A percentile compares a stretch with the other conserved stretches of the same genome.
Evolutionary conservation across 2,113 vertebrate genomes (phyloP).

Genomic region (Rallus limicola): DNA sequence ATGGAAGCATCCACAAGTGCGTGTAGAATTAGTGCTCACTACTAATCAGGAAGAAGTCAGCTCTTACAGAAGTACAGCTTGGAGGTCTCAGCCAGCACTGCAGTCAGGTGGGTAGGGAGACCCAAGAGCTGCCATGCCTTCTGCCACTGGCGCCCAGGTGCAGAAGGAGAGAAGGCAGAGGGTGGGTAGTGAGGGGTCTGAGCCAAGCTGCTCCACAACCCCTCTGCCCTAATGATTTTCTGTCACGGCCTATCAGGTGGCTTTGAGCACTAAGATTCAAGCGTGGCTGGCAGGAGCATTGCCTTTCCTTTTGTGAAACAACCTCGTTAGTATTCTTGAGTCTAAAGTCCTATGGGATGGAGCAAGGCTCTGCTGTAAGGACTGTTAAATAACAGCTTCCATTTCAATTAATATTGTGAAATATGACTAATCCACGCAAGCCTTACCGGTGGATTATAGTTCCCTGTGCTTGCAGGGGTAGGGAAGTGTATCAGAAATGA

Average conservation of each 20-base stretch:
- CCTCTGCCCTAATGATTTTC: neutral
- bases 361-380: neutral
- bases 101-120: neutral
- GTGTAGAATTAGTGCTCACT: neutral
- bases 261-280: neutral
- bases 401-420: neutral
- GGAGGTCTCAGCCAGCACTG: neutral
- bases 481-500: neutral
- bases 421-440: neutral
- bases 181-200: neutral
- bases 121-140: neutral
- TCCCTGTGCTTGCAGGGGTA: neutral
- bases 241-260: neutral
- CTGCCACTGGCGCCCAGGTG: neutral
- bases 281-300: neutral
- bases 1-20: neutral
- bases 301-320: neutral
- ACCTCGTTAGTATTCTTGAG: accelerated
- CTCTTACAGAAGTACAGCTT: neutral
- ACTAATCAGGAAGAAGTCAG: neutral
- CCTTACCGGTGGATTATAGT: neutral
- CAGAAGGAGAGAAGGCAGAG: neutral
- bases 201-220: neutral
- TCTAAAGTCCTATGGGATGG: neutral
- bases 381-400: neutral